Percentiles rank a stretch among this genome's conserved stretches.
These are phyloP conservation scores for Acyrthosiphon pisum DNA, from an alignment of 1,140 invertebrate species.

Conservation along the genomic window DNA sequence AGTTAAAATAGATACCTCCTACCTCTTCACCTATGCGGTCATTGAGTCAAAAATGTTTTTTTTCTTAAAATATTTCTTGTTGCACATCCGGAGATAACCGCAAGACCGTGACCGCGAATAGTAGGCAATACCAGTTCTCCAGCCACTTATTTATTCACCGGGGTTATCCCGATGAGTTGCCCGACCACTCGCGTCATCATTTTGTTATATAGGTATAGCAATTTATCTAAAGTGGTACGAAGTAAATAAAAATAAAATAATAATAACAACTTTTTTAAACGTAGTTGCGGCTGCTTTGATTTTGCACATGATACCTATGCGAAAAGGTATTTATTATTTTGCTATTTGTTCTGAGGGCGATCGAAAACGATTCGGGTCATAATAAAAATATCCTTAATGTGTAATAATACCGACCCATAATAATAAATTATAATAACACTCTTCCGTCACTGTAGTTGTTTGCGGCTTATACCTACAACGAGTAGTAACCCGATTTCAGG, in stretches of 20 bases:
- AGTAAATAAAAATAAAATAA: background rate
- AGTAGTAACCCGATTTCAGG: background rate
- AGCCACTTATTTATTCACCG: background rate
- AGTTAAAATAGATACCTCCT: background rate
- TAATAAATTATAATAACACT: background rate
- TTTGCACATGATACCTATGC: background rate
- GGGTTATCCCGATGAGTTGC: background rate
- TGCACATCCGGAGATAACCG: background rate
- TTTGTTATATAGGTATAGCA: background rate
- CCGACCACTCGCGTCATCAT: background rate
- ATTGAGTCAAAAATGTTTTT: background rate
- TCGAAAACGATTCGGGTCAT: background rate
- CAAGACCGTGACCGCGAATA: background rate
- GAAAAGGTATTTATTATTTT: no score
- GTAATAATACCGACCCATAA: background rate
- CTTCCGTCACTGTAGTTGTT: background rate
- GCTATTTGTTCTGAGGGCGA: no score
- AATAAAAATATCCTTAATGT: background rate
- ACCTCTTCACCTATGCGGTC: no score
- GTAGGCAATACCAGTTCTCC: background rate
- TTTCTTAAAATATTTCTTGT: background rate
- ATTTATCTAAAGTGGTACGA: background rate
- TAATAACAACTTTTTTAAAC: background rate
- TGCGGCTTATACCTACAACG: background rate
- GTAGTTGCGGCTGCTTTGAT: background rate